Conservation (phyloP, 1,140 invertebrate species). For the Melanaphis sacchari region DNA sequence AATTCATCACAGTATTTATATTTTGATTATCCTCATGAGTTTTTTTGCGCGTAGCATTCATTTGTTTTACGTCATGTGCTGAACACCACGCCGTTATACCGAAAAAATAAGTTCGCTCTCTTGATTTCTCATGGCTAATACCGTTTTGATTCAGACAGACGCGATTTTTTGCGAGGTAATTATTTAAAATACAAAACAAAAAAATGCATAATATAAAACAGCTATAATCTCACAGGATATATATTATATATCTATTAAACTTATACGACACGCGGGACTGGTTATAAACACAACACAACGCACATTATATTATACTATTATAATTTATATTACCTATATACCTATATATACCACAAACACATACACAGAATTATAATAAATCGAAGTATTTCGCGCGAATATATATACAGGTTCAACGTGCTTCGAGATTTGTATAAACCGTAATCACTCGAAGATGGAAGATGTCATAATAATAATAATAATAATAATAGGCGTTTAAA, state of each 20-base stretch:
- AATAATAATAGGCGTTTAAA: neutral
- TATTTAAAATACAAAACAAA: neutral
- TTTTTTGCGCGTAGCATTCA: neutral
- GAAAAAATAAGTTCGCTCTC: neutral
- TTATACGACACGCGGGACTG: neutral
- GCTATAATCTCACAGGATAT: neutral
- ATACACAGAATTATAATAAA: neutral
- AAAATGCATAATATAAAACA: neutral
- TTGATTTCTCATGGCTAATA: neutral
- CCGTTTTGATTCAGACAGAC: neutral
- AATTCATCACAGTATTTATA: neutral
- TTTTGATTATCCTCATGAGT: neutral
- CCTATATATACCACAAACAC: too few species aligned
- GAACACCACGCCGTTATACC: neutral
- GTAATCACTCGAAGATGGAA: neutral
- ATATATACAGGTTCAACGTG: neutral
- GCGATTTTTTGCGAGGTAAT: neutral
- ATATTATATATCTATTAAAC: neutral
- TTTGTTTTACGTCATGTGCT: neutral
- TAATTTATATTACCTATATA: neutral
- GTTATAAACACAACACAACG: neutral
- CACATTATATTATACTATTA: neutral
- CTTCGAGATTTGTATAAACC: neutral
- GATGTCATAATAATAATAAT: neutral
- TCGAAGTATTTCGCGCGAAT: neutral